Base-by-base conservation (phyloP, 1,140 invertebrate species). In the Callitettix versicolor region DNA sequence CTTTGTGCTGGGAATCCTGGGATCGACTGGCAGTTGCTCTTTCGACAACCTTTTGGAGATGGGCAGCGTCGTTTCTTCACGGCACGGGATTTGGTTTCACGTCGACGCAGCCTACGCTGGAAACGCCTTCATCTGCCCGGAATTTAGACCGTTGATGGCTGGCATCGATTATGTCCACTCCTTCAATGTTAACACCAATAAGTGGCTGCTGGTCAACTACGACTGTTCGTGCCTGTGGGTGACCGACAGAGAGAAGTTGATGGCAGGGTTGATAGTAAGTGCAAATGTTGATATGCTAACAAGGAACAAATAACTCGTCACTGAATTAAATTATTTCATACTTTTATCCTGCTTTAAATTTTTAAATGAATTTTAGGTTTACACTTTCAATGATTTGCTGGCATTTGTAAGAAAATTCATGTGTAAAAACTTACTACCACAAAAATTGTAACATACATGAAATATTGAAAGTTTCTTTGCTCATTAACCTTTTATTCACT, bases 181-280 rank as follows among this genome's bases (percentile, higher is more conserved):
- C 0, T 88, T 95, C 66, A 94, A 94, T 64, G 89, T 86, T 1
- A 96, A 96, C 70, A 87, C 91, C 0, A 94, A 94, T 67, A 96
- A 96, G 70, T 93, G 90, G 83, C 74, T 95, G 63, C 69, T 95
- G 17, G 83, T 88, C 0, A 91, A 91, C 67, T 93, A 92, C 62
- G 92, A 95, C 65, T 92, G 89, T 63, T 91, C 91, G 0, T 84
- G 86, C 40, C 73, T 95, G 64, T 95, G 91, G 91, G 89, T 95
- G 1, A 79, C 81, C 54, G 90, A 95, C 68, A 75, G 88, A 54
- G 86, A 92, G 57, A 82, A 88, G 59, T 72, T 98, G 41, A 98
- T 94, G 2, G 87, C 89, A 3, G 38, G 26, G 20, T 12, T 54
- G 5, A 26, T 26, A 15, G 41, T 49, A 15, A 49, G 47, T 33